Evolutionary conservation across 2,888 invertebrate species (phyloP).

Genomic region (Sarcophaga carnaria): DNA sequence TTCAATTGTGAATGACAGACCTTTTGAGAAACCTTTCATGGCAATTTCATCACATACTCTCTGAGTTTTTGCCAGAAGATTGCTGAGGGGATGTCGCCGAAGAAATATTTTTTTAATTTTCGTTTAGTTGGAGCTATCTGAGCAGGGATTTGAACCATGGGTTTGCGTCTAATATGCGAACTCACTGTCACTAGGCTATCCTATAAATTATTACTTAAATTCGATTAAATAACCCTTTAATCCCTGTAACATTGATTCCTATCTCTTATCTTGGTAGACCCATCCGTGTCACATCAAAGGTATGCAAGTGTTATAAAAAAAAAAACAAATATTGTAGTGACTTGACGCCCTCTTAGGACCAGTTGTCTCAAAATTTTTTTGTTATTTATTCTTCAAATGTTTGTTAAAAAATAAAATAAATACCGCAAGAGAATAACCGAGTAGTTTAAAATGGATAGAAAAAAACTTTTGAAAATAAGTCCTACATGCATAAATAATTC

Average conservation of each 20-base stretch:
- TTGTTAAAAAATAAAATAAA: conserved; percentile 55
- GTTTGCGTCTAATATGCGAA: too few species aligned
- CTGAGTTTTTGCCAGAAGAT: too few species aligned
- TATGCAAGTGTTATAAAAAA: conserved; percentile 27
- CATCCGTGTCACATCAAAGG: conserved; percentile 9
- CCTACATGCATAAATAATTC: conserved; percentile 68
- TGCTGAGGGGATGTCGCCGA: too few species aligned
- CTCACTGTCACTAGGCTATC: too few species aligned
- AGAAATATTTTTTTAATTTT: too few species aligned
- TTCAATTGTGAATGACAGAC: too few species aligned
- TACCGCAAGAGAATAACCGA: background rate
- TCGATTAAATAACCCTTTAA: background rate
- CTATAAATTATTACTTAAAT: too few species aligned
- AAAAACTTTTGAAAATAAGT: conserved; percentile 27
- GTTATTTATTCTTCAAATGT: conserved; percentile 43
- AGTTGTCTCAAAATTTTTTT: conserved; percentile 12
- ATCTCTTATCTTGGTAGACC: too few species aligned
- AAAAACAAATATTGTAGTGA: background rate
- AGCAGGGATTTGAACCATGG: too few species aligned
- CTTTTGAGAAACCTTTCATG: too few species aligned
- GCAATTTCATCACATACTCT: too few species aligned
- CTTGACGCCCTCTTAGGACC: conserved; percentile 29
- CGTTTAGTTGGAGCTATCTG: too few species aligned
- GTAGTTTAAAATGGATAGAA: conserved; percentile 7
- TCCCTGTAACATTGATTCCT: background rate